phyloP scores from a whole-genome alignment of 2,113 vertebrate genomes.

The Rhinolophus ferrumequinum region DNA sequence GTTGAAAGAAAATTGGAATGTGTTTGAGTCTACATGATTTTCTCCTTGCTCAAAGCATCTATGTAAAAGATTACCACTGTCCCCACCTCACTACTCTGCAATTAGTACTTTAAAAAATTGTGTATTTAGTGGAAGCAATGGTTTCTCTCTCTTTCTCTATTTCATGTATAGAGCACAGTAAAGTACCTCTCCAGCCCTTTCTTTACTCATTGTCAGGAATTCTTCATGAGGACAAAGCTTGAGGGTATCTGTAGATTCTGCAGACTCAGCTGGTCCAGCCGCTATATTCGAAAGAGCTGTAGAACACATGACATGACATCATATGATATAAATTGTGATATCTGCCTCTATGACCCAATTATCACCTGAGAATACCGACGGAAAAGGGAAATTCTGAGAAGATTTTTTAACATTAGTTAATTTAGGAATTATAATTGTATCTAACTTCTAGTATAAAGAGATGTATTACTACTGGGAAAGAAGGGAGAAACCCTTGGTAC shows the following conservation, averaged over 20 bases:
- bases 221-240: slow-evolving; percentile 54
- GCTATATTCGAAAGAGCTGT: rapidly evolving
- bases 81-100: rapidly evolving
- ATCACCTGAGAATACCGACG: not conserved
- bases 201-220: slow-evolving; percentile 19
- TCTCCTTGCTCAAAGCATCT: not conserved
- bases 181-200: slow-evolving; percentile 35
- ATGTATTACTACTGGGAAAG: not conserved
- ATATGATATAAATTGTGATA: not conserved
- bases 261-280: not conserved
- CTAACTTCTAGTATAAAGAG: not conserved
- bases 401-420: not conserved
- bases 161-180: not conserved
- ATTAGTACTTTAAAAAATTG: not conserved
- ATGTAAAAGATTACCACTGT: not conserved
- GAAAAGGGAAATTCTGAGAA: not conserved
- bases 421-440: rapidly evolving
- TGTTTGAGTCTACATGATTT: not conserved
- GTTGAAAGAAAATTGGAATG: not conserved
- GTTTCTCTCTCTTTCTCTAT: not conserved
- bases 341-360: not conserved
- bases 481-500: not conserved
- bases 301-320: not conserved
- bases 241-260: not conserved
- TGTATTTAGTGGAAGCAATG: not conserved